phyloP scores from a whole-genome alignment of 2,113 vertebrate genomes.

The Clinocottus analis region DNA sequence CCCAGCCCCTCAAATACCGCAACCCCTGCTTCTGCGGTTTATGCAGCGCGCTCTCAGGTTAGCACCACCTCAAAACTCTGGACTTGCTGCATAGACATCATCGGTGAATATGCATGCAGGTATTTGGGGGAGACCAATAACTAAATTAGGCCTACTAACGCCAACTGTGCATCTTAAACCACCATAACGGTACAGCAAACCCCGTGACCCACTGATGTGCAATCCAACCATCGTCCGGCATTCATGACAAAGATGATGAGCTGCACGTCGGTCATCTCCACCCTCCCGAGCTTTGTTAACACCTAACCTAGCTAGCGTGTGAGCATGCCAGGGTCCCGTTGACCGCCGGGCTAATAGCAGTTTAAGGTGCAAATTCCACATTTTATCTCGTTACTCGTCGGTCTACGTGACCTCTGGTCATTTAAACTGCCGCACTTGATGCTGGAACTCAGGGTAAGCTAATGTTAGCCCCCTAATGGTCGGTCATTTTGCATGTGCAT shows the following conservation, averaged over 20 bases:
- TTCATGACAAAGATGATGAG: conserved; percentile 29
- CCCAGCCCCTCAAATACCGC: conserved; percentile 75
- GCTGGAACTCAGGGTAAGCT: conserved; percentile 36
- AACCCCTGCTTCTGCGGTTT: conserved; percentile 49
- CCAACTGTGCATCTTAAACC: background rate
- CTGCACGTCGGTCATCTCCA: conserved; percentile 43
- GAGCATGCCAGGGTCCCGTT: background rate
- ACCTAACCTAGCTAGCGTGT: conserved; percentile 1
- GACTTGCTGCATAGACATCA: conserved; percentile 7
- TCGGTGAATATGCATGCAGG: conserved; percentile 5
- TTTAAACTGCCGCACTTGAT: conserved; percentile 33
- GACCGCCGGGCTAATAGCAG: background rate
- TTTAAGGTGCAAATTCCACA: conserved; percentile 6
- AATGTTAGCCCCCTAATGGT: conserved; percentile 30
- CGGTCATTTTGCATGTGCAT: conserved; percentile 29
- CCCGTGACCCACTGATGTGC: background rate
- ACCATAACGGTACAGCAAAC: background rate
- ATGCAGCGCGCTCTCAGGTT: conserved; percentile 12
- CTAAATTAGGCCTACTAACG: background rate
- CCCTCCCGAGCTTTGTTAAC: conserved; percentile 38
- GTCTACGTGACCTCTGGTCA: conserved; percentile 23
- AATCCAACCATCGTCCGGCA: background rate
- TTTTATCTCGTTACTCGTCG: background rate
- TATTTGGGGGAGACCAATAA: background rate
- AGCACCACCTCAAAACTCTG: conserved; percentile 13